Percentiles rank a stretch among this genome's conserved stretches.
Conservation (phyloP, 2,888 invertebrate genomes). For the Hemaris fuciformis region DNA sequence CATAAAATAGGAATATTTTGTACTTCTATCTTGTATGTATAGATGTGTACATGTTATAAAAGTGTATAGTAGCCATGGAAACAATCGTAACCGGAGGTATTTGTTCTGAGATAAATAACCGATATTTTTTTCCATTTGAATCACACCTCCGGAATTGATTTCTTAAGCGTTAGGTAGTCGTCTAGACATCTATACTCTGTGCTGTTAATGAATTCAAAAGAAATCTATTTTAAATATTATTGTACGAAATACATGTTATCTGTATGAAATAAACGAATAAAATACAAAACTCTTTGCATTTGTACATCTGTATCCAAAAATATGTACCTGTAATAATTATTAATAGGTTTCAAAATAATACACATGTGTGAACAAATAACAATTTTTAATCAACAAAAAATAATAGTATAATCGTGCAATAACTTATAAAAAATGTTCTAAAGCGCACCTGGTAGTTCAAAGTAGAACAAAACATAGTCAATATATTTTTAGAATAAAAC, state of each 20-base stretch:
- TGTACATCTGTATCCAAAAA: constrained; percentile 7
- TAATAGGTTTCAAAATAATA: constrained; percentile 27
- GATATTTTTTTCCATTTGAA: background rate
- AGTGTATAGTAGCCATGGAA: constrained; percentile 2
- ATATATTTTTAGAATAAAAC: constrained; percentile 2
- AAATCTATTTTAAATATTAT: constrained; percentile 80
- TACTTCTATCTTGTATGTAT: constrained; percentile 14
- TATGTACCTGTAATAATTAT: constrained; percentile 9
- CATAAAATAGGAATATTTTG: background rate
- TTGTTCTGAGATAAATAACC: background rate
- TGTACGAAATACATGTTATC: constrained; percentile 76
- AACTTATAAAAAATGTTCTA: constrained; percentile 40
- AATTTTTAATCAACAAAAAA: constrained; percentile 47
- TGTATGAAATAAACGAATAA: constrained; percentile 68
- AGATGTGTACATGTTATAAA: constrained; percentile 9
- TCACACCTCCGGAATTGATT: background rate
- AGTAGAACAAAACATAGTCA: constrained; percentile 13
- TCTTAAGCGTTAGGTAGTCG: constrained; percentile 16
- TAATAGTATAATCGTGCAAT: constrained; percentile 46
- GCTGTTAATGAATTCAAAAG: constrained; percentile 68
- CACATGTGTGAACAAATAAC: constrained; percentile 39
- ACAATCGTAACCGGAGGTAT: background rate
- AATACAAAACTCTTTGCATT: constrained; percentile 30
- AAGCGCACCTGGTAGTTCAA: constrained; percentile 59
- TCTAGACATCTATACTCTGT: constrained; percentile 41